phyloP scores from a whole-genome alignment of 2,888 invertebrate genomes.

The Ferdinandea cuprea region DNA sequence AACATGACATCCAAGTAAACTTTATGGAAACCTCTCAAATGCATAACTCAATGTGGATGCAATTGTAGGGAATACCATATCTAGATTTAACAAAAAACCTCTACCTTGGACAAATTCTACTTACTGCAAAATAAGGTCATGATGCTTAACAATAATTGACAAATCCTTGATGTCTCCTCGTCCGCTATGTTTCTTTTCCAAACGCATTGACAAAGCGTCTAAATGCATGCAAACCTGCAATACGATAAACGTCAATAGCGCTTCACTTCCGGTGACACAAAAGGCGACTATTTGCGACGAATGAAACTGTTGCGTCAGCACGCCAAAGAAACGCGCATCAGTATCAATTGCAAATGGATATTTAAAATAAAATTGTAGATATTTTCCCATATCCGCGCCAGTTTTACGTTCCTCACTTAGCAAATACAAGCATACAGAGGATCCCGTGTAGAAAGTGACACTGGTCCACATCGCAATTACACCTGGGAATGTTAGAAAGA shows the following conservation, averaged over 20 bases:
- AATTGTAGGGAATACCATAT: too few species aligned
- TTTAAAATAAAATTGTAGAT: constrained; percentile 25
- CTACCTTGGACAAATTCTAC: too few species aligned
- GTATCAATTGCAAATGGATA: constrained; percentile 32
- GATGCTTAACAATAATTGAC: constrained; percentile 10
- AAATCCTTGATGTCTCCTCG: constrained; percentile 38
- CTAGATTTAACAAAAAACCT: too few species aligned
- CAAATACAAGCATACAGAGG: constrained; percentile 10
- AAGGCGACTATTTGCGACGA: constrained; percentile 5
- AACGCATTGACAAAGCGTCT: constrained; percentile 4
- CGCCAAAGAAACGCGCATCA: background rate
- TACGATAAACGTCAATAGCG: constrained; percentile 4
- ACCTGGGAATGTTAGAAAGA: constrained; percentile 18
- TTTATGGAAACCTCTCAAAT: too few species aligned
- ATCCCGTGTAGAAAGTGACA: constrained; percentile 15
- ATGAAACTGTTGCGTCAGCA: constrained; percentile 17
- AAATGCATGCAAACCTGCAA: constrained; percentile 39
- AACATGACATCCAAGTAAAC: too few species aligned
- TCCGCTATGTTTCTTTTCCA: background rate
- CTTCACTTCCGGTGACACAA: constrained; percentile 16
- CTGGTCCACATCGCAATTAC: constrained; percentile 18
- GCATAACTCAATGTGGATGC: too few species aligned
- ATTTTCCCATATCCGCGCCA: background rate
- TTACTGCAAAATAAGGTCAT: constrained; percentile 26
- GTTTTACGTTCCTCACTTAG: constrained; percentile 2